Percentiles rank a stretch among this genome's conserved stretches.
Conservation (phyloP, 2,113 vertebrate species). For the Microcebus jonahi region DNA sequence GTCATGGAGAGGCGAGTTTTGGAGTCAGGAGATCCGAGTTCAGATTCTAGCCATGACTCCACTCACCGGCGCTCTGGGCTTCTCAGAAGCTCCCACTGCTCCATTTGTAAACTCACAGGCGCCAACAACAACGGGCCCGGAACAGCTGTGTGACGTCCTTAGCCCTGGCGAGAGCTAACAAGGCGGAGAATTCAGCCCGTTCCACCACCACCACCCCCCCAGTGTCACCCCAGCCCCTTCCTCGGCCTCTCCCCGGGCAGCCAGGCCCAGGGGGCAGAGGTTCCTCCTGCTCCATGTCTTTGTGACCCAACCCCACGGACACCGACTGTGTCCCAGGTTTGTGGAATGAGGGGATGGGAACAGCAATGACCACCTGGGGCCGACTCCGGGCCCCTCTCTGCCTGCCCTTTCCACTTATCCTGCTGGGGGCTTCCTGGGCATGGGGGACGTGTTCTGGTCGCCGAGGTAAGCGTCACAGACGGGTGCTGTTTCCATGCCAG, state of each 20-base stretch:
- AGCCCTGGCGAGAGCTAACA: fast-evolving
- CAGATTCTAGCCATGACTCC: neutral
- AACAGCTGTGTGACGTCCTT: neutral
- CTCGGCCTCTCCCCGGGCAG: neutral
- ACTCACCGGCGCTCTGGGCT: neutral
- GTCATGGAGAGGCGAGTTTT: neutral
- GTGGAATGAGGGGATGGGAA: neutral
- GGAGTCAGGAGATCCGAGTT: neutral
- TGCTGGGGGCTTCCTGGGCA: neutral
- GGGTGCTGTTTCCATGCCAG: fast-evolving
- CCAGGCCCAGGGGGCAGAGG: neutral
- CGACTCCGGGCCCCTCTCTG: neutral
- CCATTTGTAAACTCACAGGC: neutral
- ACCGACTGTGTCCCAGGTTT: neutral
- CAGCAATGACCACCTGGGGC: neutral
- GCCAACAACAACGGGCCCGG: neutral
- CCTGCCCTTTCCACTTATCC: neutral
- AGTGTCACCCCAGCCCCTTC: neutral
- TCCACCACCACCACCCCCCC: neutral
- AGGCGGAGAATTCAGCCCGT: neutral
- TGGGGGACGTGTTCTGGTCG: neutral
- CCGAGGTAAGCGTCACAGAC: neutral
- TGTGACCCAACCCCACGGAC: neutral
- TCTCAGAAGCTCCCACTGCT: neutral
- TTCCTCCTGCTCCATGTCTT: neutral